These are phyloP conservation scores for Neolamprologus sp. DNA, from an alignment of 2,113 vertebrate genomes.

Conservation along the genomic window DNA sequence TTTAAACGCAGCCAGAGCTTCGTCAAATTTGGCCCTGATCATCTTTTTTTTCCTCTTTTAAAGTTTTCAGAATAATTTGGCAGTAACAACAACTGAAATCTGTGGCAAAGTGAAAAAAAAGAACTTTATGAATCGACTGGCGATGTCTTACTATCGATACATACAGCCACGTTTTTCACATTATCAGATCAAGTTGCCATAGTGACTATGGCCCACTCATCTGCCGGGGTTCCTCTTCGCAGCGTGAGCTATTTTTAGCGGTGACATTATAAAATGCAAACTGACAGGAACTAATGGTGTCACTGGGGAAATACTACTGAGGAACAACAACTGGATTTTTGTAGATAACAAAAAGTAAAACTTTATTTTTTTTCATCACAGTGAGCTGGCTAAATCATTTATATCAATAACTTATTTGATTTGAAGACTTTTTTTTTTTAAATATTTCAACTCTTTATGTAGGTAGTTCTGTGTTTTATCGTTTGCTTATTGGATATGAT, in stretches of 20 bases:
- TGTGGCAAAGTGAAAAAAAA: neutral
- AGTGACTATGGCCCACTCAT: neutral
- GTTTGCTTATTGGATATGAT: rapidly evolving
- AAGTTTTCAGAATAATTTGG: neutral
- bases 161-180: rapidly evolving
- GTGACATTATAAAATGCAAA: neutral
- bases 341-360: neutral
- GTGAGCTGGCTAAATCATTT: rapidly evolving
- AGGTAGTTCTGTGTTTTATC: neutral
- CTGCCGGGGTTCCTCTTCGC: neutral
- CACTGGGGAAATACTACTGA: neutral
- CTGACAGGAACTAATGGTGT: neutral
- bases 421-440: neutral
- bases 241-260: neutral
- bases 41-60: neutral
- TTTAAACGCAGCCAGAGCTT: neutral
- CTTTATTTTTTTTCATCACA: rapidly evolving
- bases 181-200: neutral
- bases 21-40: neutral
- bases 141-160: neutral
- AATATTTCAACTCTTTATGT: neutral
- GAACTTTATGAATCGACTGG: neutral
- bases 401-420: neutral
- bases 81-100: neutral
- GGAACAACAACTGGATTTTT: neutral